Percentiles rank a stretch among this genome's conserved stretches.
Evolutionary conservation across 2,797 vertebrate species (phyloP).

Genomic region (Halcyon chelicuti): DNA sequence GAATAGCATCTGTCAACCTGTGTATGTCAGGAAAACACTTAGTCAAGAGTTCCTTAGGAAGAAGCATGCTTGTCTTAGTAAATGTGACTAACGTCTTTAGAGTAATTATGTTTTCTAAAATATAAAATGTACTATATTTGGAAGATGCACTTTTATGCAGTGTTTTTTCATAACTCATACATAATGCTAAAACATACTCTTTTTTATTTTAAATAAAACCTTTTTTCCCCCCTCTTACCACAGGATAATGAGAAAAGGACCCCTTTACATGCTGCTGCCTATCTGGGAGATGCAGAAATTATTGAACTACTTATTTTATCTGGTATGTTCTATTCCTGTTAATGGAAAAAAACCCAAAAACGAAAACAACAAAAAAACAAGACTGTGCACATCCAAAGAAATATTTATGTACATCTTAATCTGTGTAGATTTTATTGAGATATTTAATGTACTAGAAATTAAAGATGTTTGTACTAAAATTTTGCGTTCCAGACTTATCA

Average conservation of each 20-base stretch:
- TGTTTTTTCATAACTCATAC: conserved; percentile 57
- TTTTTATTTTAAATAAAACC: conserved; percentile 70
- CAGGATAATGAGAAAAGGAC: conserved; percentile 99
- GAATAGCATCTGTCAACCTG: not conserved
- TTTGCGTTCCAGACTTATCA: not conserved
- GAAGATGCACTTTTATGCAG: conserved; percentile 18
- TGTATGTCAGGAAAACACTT: not conserved
- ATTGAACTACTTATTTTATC: conserved; percentile 98
- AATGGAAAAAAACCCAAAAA: conserved; percentile 9
- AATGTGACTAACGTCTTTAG: not conserved
- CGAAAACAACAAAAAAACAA: too few relatives aligned
- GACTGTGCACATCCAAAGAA: conserved; percentile 29
- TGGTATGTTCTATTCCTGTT: conserved; percentile 83
- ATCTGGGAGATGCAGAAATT: conserved; percentile 97
- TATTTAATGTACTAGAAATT: conserved; percentile 9
- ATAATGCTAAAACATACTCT: conserved; percentile 28
- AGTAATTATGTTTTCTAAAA: not conserved
- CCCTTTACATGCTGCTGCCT: conserved; percentile 95
- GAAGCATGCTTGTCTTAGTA: not conserved
- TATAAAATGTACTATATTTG: conserved; percentile 34
- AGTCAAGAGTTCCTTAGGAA: not conserved
- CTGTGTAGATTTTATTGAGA: conserved; percentile 11
- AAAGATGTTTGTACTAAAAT: not conserved
- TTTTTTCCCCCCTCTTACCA: conserved; percentile 62
- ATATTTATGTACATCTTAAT: conserved; percentile 29